Base-by-base conservation (phyloP, 2,888 invertebrate genomes). In the Calliphora vomitoria region DNA sequence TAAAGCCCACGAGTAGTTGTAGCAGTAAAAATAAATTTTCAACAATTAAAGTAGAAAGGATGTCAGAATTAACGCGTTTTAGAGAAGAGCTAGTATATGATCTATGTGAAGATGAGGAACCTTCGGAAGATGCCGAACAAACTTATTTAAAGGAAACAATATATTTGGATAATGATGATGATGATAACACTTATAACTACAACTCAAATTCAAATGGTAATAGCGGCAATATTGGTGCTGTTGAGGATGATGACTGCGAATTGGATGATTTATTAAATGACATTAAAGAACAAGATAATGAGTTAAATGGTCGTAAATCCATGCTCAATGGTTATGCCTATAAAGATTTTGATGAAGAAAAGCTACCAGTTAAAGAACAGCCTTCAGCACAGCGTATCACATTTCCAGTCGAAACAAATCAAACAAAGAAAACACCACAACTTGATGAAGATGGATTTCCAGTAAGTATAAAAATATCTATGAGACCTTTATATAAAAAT, bases 371-470 rank as follows among this genome's bases (percentile, higher is more conserved):
- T 8, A 78, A 66, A 25, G 76, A 88, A 15, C 66, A 82, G 15
- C 47, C 74, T 55, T 25, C 81, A 13, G 72, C 83, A 0, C 89
- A 89, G 55, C 90, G 90, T 11, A 85, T 87, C 13, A 82, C 79
- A 18, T 87, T 18, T 83, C 80, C 80, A 13, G 82, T 74, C n/a
- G 76, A 85, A 53, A 38, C 64, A 15, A 62, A 85, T n/a, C 6
- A 69, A 69, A 76, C 69, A 58, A 71, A 13, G 20, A 87, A 82
- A 35, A 81, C 80, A 8, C 66, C 82, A 15, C 72, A 84, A 83
- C 83, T 89, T 4, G 95, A 95, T 90, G 94, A 95, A 8, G 95
- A 95, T 83, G 95, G 95, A 0, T 95, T 95, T 95, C 95, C 95
- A 1, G 94, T 94, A 87, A 95, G 85, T 58, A 44, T 2, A 25